phyloP scores from a whole-genome alignment of 92 coral and sea anemone genomes.

The Bergia puertoricense region DNA sequence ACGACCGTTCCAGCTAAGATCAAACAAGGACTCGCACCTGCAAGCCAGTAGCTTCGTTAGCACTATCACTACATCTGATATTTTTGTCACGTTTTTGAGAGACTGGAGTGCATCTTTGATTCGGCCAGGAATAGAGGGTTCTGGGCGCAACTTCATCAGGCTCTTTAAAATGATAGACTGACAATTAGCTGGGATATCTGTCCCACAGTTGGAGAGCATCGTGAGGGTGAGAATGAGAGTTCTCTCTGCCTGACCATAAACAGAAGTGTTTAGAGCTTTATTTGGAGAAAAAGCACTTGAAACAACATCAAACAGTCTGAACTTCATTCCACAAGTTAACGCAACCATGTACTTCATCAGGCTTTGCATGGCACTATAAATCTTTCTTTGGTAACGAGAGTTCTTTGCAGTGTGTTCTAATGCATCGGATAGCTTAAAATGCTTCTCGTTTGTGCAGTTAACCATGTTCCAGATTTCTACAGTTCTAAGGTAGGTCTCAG shows the following conservation, averaged over 20 bases:
- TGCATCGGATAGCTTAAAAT: constrained; percentile 46
- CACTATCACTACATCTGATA: constrained; percentile 61
- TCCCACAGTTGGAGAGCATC: constrained; percentile 90
- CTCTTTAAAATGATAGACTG: constrained; percentile 54
- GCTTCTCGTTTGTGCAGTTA: constrained; percentile 40
- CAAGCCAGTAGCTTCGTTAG: constrained; percentile 56
- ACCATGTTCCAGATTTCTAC: constrained; percentile 60
- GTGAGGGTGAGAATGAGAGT: constrained; percentile 73
- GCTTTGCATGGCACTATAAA: constrained; percentile 22
- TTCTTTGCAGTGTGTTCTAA: constrained; percentile 41
- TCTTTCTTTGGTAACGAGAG: background rate
- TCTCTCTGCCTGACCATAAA: constrained; percentile 80
- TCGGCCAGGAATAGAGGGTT: constrained; percentile 46
- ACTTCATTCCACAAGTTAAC: constrained; percentile 55
- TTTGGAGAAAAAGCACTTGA: constrained; percentile 47
- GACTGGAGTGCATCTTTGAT: constrained; percentile 58
- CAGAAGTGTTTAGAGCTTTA: background rate
- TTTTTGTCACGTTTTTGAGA: constrained; percentile 44
- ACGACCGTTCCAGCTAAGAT: constrained; percentile 65
- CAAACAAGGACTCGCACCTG: constrained; percentile 63
- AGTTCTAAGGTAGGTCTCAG: constrained; percentile 67
- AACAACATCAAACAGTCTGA: constrained; percentile 52
- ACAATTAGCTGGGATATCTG: constrained; percentile 56
- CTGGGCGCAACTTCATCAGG: constrained; percentile 41
- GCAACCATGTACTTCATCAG: constrained; percentile 52